Conservation (phyloP, 2,888 invertebrate species). For the Ichneumoninae sp. region DNA sequence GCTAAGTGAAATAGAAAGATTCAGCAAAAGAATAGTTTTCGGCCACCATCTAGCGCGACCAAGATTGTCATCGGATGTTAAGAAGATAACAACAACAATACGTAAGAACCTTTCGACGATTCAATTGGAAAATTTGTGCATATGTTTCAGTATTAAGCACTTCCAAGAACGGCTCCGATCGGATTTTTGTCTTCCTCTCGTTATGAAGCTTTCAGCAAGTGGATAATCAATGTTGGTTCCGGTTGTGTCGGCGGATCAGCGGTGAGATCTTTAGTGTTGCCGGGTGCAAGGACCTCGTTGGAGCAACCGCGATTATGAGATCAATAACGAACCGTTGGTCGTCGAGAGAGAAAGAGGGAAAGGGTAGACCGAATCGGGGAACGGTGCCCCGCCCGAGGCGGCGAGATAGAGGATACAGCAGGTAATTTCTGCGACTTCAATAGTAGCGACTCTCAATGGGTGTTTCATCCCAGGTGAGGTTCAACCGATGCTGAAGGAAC, state of each 20-base stretch:
- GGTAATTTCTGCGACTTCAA: conserved; percentile 16
- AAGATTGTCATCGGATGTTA: too few relatives aligned
- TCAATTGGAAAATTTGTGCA: too few relatives aligned
- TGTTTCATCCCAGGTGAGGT: not conserved
- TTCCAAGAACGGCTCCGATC: too few relatives aligned
- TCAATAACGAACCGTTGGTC: conserved; percentile 62
- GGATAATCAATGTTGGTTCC: not conserved
- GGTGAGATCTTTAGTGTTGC: conserved; percentile 27
- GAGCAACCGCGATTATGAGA: conserved; percentile 61
- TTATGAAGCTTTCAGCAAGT: not conserved
- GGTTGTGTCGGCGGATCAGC: not conserved
- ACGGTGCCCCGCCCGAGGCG: conserved; percentile 57
- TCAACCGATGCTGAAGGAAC: too few relatives aligned
- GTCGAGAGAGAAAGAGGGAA: conserved; percentile 9
- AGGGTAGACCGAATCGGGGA: conserved; percentile 32
- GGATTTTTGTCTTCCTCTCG: not conserved
- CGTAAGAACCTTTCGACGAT: too few relatives aligned
- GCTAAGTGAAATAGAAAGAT: too few relatives aligned
- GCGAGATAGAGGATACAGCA: conserved; percentile 7
- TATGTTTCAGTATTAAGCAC: too few relatives aligned
- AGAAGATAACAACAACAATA: too few relatives aligned
- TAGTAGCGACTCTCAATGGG: conserved; percentile 20
- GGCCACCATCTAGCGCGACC: too few relatives aligned
- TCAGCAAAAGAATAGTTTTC: too few relatives aligned
- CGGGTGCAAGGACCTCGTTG: conserved; percentile 29